These are phyloP conservation scores for Rhinoderma darwinii DNA, from an alignment of 2,113 vertebrate genomes.

Conservation along the genomic window DNA sequence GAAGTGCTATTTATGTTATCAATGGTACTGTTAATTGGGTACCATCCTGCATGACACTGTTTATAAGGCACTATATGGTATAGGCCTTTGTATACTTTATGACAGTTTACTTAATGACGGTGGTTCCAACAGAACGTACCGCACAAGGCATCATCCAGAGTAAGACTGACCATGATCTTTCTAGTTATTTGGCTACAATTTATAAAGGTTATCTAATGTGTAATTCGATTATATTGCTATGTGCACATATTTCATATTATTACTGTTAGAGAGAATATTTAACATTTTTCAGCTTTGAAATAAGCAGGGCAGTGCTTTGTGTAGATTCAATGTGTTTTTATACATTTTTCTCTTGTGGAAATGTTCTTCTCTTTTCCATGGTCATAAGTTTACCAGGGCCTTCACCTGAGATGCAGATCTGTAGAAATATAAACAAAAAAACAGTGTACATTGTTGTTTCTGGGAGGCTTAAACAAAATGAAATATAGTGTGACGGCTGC, in stretches of 20 bases:
- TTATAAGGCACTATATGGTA: too few relatives aligned
- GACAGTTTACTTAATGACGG: too few relatives aligned
- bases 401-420: not conserved
- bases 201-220: not conserved
- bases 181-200: not conserved
- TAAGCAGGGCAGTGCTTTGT: not conserved
- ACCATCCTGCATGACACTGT: too few relatives aligned
- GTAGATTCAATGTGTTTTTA: not conserved
- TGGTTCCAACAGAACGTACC: too few relatives aligned
- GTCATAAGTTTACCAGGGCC: not conserved
- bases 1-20: too few relatives aligned
- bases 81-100: too few relatives aligned
- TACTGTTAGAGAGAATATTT: not conserved
- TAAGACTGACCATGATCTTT: too few relatives aligned
- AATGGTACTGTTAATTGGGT: too few relatives aligned
- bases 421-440: not conserved
- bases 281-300: not conserved
- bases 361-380: not conserved
- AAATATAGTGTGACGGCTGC: not conserved
- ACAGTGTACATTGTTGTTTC: not conserved
- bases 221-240: not conserved
- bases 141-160: too few relatives aligned
- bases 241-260: not conserved
- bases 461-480: not conserved
- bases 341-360: not conserved